Conservation (phyloP, 2,797 vertebrate genomes). For the Mustela erminea region DNA sequence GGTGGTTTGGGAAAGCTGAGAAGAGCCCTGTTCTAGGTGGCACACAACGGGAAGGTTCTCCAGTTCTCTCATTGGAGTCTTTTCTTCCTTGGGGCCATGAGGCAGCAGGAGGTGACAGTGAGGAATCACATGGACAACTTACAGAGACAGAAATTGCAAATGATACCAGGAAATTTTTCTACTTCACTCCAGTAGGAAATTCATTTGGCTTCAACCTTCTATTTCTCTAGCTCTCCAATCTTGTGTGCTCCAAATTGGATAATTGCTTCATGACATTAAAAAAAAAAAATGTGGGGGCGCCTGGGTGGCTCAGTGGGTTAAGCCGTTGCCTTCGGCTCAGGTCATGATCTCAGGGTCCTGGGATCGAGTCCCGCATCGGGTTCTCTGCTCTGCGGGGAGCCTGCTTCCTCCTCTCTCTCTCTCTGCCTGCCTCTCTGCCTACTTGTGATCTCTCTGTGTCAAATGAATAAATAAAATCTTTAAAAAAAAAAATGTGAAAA, state of each 20-base stretch:
- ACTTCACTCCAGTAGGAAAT: not conserved
- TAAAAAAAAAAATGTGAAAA: constrained; percentile 24
- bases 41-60: not conserved
- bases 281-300: too few relatives aligned
- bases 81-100: not conserved
- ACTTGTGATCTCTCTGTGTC: too few relatives aligned
- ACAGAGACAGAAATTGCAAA: not conserved
- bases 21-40: not conserved
- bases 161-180: not conserved
- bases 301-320: too few relatives aligned
- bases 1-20: not conserved
- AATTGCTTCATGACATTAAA: not conserved
- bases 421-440: too few relatives aligned
- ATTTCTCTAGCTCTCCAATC: not conserved
- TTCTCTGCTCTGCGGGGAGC: too few relatives aligned
- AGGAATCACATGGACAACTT: not conserved
- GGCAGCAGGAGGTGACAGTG: not conserved
- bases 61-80: not conserved
- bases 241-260: not conserved
- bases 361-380: too few relatives aligned
- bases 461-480: too few relatives aligned
- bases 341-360: too few relatives aligned
- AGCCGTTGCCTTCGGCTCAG: too few relatives aligned
- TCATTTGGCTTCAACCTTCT: not conserved
- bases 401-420: too few relatives aligned